A percentile compares a stretch with the other conserved stretches of the same genome.
phyloP scores from a whole-genome alignment of 2,113 vertebrate species.

The Passerina amoena region DNA sequence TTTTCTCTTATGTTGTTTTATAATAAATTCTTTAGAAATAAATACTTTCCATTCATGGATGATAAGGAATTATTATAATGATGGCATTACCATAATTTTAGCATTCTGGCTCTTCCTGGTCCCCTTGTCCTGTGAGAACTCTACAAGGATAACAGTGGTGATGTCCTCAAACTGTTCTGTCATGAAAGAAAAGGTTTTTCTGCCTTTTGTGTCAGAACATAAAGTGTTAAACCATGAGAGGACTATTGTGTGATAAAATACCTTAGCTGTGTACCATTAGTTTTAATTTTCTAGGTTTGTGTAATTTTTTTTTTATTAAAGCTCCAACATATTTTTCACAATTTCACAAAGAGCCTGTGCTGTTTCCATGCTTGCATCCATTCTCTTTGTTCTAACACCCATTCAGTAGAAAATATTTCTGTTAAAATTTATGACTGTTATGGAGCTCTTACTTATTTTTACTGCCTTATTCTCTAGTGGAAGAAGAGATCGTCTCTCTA shows the following conservation, averaged over 20 bases:
- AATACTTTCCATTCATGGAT: slow-evolving; percentile 35
- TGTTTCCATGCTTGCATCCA: not conserved
- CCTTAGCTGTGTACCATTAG: not conserved
- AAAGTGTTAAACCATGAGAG: not conserved
- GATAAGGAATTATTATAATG: not conserved
- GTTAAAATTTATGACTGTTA: not conserved
- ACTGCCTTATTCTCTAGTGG: not conserved
- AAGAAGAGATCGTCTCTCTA: not conserved
- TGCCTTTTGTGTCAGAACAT: not conserved
- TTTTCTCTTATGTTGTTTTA: slow-evolving; percentile 29
- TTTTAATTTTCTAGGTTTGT: not conserved
- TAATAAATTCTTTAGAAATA: slow-evolving; percentile 26
- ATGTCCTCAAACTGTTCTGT: not conserved
- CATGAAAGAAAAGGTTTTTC: not conserved
- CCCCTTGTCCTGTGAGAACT: not conserved
- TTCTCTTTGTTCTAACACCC: not conserved
- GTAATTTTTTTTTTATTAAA: not conserved
- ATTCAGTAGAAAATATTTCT: not conserved
- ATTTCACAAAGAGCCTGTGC: not conserved
- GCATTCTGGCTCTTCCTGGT: not conserved
- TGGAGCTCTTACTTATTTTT: not conserved
- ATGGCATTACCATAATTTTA: not conserved
- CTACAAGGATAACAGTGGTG: not conserved
- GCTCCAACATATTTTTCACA: not conserved
- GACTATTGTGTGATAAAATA: not conserved